Evolutionary conservation across 2,888 invertebrate species (phyloP).

Genomic region (Gortyna flavago): DNA sequence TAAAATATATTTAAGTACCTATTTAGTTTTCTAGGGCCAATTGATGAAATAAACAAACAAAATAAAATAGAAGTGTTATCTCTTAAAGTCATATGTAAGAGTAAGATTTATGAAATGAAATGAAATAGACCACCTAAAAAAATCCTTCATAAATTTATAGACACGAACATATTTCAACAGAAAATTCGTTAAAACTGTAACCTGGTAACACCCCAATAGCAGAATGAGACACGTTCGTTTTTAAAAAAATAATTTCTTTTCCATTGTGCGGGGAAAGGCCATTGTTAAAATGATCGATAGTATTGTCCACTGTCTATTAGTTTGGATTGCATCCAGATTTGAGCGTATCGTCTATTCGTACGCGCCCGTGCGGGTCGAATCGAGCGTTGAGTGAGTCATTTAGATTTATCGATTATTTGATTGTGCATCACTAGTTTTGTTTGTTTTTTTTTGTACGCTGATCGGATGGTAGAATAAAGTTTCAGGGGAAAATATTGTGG

Average conservation of each 20-base stretch:
- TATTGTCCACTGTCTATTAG: conserved; percentile 79
- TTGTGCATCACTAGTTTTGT: conserved; percentile 66
- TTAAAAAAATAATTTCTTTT: conserved; percentile 65
- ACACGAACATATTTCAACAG: not conserved
- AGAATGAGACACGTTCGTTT: conserved; percentile 48
- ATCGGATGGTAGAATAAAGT: not conserved
- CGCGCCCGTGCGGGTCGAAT: conserved; percentile 82
- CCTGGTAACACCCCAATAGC: conserved; percentile 51
- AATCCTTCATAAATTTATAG: not conserved
- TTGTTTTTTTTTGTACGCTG: conserved; percentile 29
- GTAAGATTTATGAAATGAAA: not conserved
- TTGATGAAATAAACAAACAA: not conserved
- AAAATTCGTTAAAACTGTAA: conserved; percentile 33
- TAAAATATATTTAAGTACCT: not conserved
- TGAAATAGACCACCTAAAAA: not conserved
- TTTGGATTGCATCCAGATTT: conserved; percentile 81
- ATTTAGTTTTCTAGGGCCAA: not conserved
- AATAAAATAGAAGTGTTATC: not conserved
- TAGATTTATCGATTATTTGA: conserved; percentile 71
- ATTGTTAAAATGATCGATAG: conserved; percentile 80
- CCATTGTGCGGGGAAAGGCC: conserved; percentile 65
- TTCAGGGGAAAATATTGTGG: not conserved
- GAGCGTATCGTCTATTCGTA: conserved; percentile 72
- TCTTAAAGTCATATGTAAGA: not conserved
- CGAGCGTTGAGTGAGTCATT: conserved; percentile 73